Percentiles rank a stretch among this genome's conserved stretches.
Conservation (phyloP, 37 sponge, comb jelly and placozoan genomes). For the Hormiphora californensis region DNA sequence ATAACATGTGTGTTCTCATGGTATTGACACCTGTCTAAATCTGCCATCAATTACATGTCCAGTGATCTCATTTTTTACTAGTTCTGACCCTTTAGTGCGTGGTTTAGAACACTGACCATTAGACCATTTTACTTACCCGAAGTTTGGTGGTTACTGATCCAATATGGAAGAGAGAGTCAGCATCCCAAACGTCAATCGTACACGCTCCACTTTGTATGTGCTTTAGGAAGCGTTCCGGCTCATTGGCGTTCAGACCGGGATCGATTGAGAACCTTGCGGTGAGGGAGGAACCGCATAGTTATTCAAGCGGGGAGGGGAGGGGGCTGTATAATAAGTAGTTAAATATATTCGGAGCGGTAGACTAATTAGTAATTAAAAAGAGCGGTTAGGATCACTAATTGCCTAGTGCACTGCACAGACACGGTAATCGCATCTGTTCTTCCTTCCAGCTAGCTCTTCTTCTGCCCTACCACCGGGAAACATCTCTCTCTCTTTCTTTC, state of each 20-base stretch:
- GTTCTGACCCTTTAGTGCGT: background rate
- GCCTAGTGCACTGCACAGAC: too few relatives aligned
- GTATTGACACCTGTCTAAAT: background rate
- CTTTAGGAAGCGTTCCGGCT: background rate
- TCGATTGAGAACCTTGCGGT: background rate
- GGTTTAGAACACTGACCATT: background rate
- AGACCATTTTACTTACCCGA: background rate
- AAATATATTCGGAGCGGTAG: too few relatives aligned
- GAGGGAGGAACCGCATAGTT: too few relatives aligned
- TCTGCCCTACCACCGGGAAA: too few relatives aligned
- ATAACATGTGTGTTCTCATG: too few relatives aligned
- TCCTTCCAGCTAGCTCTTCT: too few relatives aligned
- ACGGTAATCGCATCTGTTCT: too few relatives aligned
- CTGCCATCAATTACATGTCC: background rate
- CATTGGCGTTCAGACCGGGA: background rate
- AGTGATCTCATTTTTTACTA: background rate
- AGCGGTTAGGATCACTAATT: too few relatives aligned
- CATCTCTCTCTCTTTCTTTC: too few relatives aligned
- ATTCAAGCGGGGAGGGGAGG: too few relatives aligned
- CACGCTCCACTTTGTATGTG: conserved; percentile 10
- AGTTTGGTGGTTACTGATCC: conserved; percentile 3
- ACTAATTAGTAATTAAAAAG: too few relatives aligned
- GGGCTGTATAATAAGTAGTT: too few relatives aligned
- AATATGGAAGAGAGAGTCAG: conserved; percentile 20
- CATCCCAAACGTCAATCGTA: conserved; percentile 10